Evolutionary conservation across 2,797 vertebrate genomes (phyloP).

Genomic region (Pelochelys cantorii): DNA sequence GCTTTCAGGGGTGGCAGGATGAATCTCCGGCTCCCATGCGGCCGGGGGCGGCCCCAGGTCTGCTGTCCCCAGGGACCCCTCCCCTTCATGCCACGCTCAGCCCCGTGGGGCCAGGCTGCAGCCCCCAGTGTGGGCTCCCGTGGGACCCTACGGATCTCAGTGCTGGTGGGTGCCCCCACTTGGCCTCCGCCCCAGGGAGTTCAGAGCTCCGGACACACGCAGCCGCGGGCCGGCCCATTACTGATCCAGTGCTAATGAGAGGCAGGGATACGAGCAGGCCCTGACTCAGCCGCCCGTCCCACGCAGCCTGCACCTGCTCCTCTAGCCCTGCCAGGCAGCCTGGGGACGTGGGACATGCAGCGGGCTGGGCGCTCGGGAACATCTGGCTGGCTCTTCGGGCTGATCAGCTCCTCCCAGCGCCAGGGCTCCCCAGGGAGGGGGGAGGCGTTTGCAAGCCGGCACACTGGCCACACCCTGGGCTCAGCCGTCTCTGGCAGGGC

Average conservation of each 20-base stretch:
- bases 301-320: neutral
- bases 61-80: neutral
- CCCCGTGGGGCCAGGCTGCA: too few species aligned
- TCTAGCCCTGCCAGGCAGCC: neutral
- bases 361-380: neutral
- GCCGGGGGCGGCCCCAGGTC: neutral
- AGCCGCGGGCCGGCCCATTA: neutral
- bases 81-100: too few species aligned
- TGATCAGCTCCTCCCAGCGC: too few species aligned
- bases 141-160: too few species aligned
- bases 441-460: too few species aligned
- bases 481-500: too few species aligned
- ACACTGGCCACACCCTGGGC: too few species aligned
- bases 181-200: too few species aligned
- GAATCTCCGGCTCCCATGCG: neutral
- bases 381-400: neutral
- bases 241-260: neutral
- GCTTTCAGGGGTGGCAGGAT: neutral
- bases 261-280: neutral
- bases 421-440: too few species aligned
- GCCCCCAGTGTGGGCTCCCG: too few species aligned
- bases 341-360: neutral
- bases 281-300: neutral
- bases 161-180: neutral
- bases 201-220: neutral